Conservation (phyloP, 2,888 invertebrate species). For the Sinopyrophorus schimmeli region DNA sequence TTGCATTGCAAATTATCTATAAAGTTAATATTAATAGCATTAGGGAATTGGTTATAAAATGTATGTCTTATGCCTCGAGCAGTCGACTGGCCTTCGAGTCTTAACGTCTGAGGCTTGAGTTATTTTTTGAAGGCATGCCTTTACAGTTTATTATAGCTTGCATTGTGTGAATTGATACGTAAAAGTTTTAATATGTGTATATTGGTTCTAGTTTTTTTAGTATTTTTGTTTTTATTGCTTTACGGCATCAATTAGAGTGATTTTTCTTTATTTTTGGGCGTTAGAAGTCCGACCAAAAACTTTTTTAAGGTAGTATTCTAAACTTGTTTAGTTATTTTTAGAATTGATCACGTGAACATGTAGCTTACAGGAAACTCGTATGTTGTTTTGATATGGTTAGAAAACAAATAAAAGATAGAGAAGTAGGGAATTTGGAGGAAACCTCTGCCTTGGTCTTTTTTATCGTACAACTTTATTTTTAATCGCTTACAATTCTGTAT, state of each 20-base stretch:
- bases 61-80: constrained; percentile 39
- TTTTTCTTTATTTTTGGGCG: background rate
- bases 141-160: constrained; percentile 46
- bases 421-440: too few species aligned
- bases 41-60: constrained; percentile 21
- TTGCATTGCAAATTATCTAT: too few species aligned
- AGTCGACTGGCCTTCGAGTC: constrained; percentile 48
- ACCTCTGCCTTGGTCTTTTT: too few species aligned
- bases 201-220: background rate
- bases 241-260: background rate
- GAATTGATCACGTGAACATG: constrained; percentile 16
- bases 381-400: too few species aligned
- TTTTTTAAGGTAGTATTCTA: constrained; percentile 3
- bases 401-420: too few species aligned
- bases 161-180: constrained; percentile 27
- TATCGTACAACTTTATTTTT: too few species aligned
- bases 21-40: too few species aligned
- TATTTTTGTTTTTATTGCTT: background rate
- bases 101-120: constrained; percentile 46
- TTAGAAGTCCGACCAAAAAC: background rate
- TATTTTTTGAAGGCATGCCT: constrained; percentile 49
- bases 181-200: constrained; percentile 13
- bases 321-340: constrained; percentile 18
- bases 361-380: too few species aligned
- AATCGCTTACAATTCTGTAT: too few species aligned